Base-by-base conservation (phyloP, 2,888 invertebrate species). In the Pammene fasciana region DNA sequence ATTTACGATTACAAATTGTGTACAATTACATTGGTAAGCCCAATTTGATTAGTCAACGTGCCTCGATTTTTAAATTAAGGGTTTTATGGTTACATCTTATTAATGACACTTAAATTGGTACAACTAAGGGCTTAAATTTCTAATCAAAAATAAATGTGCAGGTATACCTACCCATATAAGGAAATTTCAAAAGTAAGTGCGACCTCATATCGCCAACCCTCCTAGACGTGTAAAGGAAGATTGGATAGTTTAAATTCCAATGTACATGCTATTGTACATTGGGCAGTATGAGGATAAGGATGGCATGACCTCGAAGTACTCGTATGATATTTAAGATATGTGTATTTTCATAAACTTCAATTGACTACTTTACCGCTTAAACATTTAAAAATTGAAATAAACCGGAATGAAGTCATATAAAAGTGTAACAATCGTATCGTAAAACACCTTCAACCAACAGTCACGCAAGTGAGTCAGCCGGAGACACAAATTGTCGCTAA, bases 401-500 rank as follows among this genome's bases (percentile, higher is more conserved):
- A 38, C 26, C 4, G 7, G 11, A 43, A 43, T 43, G 36, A 61
- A 55, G 54, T 11, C 16, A 26, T 46, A 61, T 46, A 67, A 46
- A 45, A 54, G 16, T 41, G 41, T 57, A 43, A 43, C 41, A 43
- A 62, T 8, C 10, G 43, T 46, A n/a, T 43, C 43, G 56, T 64
- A 45, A 57, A 62, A 68, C 68, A 50, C 62, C 56, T 62, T 26
- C 16, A 41, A 38, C 34, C 50, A 57, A 14, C 57, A 46, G 14
- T 34, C 56, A 59, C 26, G n/a, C n/a, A 7, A 76, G 80, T 92
- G 90, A 91, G 79, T 86, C 87, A 87, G 86, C 84, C 87, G 87
- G 90, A 87, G 90, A 84, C 87, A 83, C 82, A 89, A 92, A 92
- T 92, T 92, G 90, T 85, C 82, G 90, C 89, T 92, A 92, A 92